Base-by-base conservation (phyloP, 2,888 invertebrate species). In the Plusia festucae region DNA sequence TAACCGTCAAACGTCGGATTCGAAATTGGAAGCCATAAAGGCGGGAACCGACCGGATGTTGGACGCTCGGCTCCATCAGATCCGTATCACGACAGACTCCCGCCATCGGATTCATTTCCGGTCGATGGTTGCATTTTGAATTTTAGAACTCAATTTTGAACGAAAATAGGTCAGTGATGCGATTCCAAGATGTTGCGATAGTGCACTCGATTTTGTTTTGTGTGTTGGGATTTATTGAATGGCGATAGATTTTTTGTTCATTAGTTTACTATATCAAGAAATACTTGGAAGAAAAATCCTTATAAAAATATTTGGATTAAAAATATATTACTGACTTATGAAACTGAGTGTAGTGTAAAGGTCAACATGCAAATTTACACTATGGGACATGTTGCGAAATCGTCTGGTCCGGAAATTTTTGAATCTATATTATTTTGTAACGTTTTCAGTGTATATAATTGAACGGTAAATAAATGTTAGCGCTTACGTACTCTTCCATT, bases 81-180 rank as follows among this genome's bases (percentile, higher is more conserved):
- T 94, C 93, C 86, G 86, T 94, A 94, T 94, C 94, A 90, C 85
- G 87, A 88, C 89, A 90, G 91, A 90, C 90, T 91, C 86, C 89
- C 90, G 90, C 91, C 88, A 90, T 88, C 90, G 91, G 90, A 92
- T 94, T 94, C 93, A 94, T 94, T 94, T 94, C 94, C 93, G 93
- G 88, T 90, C 83, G 88, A 88, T 87, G 85, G 91, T 89, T 91
- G 93, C 92, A 91, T 93, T 92, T 92, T 91, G 92, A 91, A 91
- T 92, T 92, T 91, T 85, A 88, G 91, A 91, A 90, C 82, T 91
- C 83, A 87, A 88, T 89, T 86, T 81, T 70, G 70, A 69, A 71
- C 71, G 85, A 81, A 88, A 88, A 84, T 87, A 81, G 89, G 88
- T 88, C 89, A 89, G 76, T 71, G 83, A 84, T 84, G 80, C 79